Conservation (phyloP, 2,113 vertebrate species). For the Burhinus oedicnemus region DNA sequence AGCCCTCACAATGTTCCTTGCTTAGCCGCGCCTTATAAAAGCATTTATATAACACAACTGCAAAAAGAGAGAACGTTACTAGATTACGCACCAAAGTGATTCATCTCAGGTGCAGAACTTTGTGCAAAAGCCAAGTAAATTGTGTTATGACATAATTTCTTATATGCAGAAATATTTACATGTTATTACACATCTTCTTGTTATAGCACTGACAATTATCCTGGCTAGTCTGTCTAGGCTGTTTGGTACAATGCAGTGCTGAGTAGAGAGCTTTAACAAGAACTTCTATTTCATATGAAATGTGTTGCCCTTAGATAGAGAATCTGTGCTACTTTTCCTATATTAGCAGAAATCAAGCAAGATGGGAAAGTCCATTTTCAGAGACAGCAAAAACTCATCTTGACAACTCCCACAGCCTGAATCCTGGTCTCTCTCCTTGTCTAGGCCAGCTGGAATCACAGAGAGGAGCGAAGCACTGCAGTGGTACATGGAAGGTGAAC, state of each 20-base stretch:
- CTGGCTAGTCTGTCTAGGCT: background rate
- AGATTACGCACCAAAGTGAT: constrained; percentile 40
- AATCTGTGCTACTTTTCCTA: background rate
- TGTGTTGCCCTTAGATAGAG: background rate
- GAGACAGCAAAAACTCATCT: background rate
- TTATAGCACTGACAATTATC: background rate
- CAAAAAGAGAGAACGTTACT: background rate
- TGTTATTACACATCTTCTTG: constrained; percentile 10
- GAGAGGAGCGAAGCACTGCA: background rate
- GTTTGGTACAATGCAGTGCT: background rate
- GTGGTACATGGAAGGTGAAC: background rate
- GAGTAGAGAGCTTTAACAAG: background rate
- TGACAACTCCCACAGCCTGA: background rate
- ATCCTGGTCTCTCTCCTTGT: background rate
- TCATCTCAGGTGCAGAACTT: constrained; percentile 47
- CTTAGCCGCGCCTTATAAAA: background rate
- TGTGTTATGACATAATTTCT: constrained; percentile 30
- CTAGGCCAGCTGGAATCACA: background rate
- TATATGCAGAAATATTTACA: constrained; percentile 6
- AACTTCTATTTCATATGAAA: background rate
- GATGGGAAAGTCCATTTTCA: background rate
- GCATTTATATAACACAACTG: background rate
- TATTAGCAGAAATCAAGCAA: background rate
- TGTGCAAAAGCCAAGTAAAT: background rate
- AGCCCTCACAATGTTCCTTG: background rate